Evolutionary conservation across 2,888 invertebrate species (phyloP).

Genomic region (Catocala fraxini): DNA sequence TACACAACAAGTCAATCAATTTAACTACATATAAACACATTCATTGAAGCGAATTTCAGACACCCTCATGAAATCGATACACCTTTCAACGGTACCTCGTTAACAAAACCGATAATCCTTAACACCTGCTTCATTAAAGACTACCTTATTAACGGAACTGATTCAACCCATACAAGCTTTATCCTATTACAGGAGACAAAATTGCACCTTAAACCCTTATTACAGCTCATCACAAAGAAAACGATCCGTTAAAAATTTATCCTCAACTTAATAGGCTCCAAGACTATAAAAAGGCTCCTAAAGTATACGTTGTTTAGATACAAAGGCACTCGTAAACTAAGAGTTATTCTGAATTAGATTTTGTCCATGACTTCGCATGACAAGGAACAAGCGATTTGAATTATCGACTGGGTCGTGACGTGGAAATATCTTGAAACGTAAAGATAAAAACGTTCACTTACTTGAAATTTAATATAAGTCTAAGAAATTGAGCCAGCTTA

Average conservation of each 20-base stretch:
- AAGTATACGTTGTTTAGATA: conserved; percentile 44
- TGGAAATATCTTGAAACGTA: too few species aligned
- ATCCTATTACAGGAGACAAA: conserved; percentile 33
- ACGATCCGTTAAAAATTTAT: conserved; percentile 46
- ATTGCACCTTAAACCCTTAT: conserved; percentile 41
- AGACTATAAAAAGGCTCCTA: conserved; percentile 41
- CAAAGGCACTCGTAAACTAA: conserved; percentile 43
- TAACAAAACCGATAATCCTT: not conserved
- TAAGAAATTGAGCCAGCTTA: too few species aligned
- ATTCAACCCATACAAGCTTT: conserved; percentile 11
- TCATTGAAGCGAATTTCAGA: too few species aligned
- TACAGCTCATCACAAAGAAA: conserved; percentile 43
- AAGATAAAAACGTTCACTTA: too few species aligned
- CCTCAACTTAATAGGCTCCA: conserved; percentile 34
- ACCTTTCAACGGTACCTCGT: not conserved
- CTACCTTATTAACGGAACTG: conserved; percentile 5
- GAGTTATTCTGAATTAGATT: conserved; percentile 23
- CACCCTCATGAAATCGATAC: not conserved
- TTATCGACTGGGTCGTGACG: too few species aligned
- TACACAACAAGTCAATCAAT: too few species aligned
- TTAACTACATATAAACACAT: too few species aligned
- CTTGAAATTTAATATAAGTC: too few species aligned
- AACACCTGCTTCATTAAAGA: not conserved
- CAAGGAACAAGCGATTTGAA: not conserved
- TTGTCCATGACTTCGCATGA: not conserved